Conservation (phyloP, 2,888 invertebrate genomes). For the Crematogaster levior region DNA sequence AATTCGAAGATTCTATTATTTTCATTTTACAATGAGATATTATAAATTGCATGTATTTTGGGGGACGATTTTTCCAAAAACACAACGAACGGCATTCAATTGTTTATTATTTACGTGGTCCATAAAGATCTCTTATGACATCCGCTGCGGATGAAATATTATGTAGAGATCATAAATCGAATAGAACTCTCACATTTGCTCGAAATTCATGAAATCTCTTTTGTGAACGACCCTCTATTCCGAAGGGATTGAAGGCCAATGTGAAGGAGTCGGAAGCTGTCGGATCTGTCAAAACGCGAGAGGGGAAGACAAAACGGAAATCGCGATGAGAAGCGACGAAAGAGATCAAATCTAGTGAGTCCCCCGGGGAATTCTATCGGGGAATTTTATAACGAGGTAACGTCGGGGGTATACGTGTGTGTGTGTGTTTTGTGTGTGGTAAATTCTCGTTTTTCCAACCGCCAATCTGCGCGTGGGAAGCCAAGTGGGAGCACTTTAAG, state of each 20-base stretch:
- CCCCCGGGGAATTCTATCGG: slow-evolving; percentile 61
- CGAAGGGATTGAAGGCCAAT: slow-evolving; percentile 16
- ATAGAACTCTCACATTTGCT: slow-evolving; percentile 22
- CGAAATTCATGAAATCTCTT: slow-evolving; percentile 24
- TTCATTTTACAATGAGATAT: background rate
- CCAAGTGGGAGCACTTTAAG: slow-evolving; percentile 59
- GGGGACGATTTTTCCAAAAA: background rate
- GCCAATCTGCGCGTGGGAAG: slow-evolving; percentile 62
- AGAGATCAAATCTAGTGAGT: slow-evolving; percentile 34
- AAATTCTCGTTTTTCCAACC: slow-evolving; percentile 56
- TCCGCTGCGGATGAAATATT: slow-evolving; percentile 1
- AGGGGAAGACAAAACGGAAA: background rate
- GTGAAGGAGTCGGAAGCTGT: slow-evolving; percentile 22
- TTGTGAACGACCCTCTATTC: slow-evolving; percentile 25
- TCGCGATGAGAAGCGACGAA: slow-evolving; percentile 32
- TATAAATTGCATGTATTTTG: background rate
- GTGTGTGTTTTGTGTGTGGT: too few relatives aligned
- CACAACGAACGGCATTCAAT: background rate
- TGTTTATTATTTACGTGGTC: background rate
- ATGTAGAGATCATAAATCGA: slow-evolving; percentile 6
- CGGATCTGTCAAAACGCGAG: slow-evolving; percentile 10
- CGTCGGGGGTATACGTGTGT: too few relatives aligned
- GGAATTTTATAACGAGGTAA: slow-evolving; percentile 68
- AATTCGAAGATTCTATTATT: slow-evolving; percentile 10
- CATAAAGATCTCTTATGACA: background rate